Percentiles rank a stretch among this genome's conserved stretches.
Evolutionary conservation across 2,888 invertebrate species (phyloP).

Genomic region (Sphaerophoria rueppellii): DNA sequence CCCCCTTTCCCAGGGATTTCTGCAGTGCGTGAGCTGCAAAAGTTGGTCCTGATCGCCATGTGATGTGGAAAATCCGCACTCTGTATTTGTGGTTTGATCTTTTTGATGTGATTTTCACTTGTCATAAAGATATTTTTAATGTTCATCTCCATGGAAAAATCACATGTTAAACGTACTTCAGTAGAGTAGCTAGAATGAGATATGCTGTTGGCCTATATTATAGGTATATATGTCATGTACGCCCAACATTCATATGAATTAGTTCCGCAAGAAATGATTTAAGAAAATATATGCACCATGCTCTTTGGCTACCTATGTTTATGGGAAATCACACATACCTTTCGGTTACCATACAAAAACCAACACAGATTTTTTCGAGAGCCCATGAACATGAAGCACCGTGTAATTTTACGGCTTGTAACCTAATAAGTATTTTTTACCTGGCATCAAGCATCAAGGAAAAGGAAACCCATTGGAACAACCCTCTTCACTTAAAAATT

Average conservation of each 20-base stretch:
- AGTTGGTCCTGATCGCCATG: conserved; percentile 69
- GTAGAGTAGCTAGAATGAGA: conserved; percentile 14
- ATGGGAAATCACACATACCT: conserved; percentile 59
- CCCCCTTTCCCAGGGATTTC: no score
- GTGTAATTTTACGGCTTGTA: conserved; percentile 68
- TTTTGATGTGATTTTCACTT: conserved; percentile 74
- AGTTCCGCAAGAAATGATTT: conserved; percentile 71
- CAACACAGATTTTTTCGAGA: conserved; percentile 58
- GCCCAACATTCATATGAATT: conserved; percentile 60
- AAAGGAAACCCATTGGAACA: conserved; percentile 2
- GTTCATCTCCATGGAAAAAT: conserved; percentile 73
- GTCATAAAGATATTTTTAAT: conserved; percentile 73
- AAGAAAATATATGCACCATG: conserved; percentile 58
- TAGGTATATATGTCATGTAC: neutral
- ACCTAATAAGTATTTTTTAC: conserved; percentile 58
- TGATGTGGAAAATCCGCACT: conserved; percentile 67
- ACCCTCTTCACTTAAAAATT: neutral
- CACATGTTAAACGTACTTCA: conserved; percentile 67
- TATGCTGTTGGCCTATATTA: conserved; percentile 17
- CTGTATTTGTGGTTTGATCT: conserved; percentile 63
- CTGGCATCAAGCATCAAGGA: conserved; percentile 41
- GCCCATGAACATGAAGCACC: conserved; percentile 45
- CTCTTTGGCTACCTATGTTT: conserved; percentile 60
- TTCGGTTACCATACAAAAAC: neutral
- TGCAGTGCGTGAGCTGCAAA: conserved; percentile 28